Evolutionary conservation across 2,797 vertebrate species (phyloP).

Genomic region (Platyrinchus mystaceus): DNA sequence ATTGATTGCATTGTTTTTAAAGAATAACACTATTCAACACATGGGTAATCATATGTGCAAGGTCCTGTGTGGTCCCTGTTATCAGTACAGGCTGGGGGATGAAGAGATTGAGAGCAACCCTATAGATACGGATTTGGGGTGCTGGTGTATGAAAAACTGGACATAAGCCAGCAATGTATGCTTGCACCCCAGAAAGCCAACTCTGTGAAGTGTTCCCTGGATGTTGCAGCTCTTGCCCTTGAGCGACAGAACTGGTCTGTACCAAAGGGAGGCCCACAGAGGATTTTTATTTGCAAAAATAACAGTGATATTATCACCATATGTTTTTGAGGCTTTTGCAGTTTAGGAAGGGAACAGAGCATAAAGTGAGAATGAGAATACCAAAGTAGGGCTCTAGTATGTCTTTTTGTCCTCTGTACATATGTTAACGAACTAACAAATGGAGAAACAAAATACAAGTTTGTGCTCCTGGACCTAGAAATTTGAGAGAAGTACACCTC

Average conservation of each 20-base stretch:
- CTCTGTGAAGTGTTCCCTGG: not conserved
- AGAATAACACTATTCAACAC: not conserved
- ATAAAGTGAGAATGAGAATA: not conserved
- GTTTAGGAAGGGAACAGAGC: not conserved
- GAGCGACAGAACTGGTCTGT: not conserved
- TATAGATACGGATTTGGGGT: not conserved
- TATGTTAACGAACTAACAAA: not conserved
- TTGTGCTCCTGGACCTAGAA: not conserved
- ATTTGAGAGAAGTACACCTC: not conserved
- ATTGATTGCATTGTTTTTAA: not conserved
- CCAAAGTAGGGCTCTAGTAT: not conserved
- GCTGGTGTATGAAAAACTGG: not conserved
- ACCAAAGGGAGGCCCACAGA: not conserved
- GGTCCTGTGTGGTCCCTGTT: not conserved
- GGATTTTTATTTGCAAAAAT: not conserved
- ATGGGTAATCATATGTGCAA: not conserved
- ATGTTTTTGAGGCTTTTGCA: not conserved
- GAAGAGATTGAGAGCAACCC: not conserved
- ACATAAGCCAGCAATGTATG: not conserved
- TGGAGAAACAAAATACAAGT: not conserved
- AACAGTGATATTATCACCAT: not conserved
- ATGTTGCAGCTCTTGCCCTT: not conserved
- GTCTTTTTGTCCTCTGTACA: not conserved
- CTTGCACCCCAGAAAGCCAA: not conserved
- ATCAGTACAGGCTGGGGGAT: not conserved